Conservation (phyloP, 2,888 invertebrate genomes). For the Vesta saturnalis region DNA sequence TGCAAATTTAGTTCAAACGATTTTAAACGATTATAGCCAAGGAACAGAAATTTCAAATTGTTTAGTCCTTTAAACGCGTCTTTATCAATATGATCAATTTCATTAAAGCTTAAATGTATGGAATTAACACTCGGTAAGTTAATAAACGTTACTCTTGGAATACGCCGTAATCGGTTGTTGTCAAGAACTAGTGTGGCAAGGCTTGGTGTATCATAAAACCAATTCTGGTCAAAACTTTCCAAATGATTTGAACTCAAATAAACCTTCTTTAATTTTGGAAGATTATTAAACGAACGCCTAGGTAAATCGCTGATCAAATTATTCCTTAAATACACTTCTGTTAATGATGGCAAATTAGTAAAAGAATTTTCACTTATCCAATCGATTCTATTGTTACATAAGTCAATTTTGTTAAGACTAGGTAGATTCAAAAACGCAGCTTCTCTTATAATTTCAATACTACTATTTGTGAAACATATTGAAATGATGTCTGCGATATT, state of each 20-base stretch:
- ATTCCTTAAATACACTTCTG: not conserved
- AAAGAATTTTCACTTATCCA: conserved; percentile 16
- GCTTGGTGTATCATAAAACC: not conserved
- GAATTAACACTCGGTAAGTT: not conserved
- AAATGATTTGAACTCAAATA: not conserved
- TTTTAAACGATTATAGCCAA: not conserved
- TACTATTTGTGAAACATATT: not conserved
- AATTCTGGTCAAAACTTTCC: conserved; percentile 9
- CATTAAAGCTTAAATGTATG: not conserved
- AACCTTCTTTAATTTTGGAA: not conserved
- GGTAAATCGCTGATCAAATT: not conserved
- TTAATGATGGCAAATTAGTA: conserved; percentile 6
- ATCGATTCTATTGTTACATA: conserved; percentile 2
- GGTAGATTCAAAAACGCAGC: conserved; percentile 13
- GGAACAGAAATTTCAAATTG: not conserved
- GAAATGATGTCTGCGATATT: not conserved
- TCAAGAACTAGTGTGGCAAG: not conserved
- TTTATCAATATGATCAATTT: not conserved
- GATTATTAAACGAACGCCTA: not conserved
- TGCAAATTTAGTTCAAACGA: conserved; percentile 6
- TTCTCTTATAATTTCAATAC: conserved; percentile 14
- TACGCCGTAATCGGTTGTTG: not conserved
- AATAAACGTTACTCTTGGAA: not conserved
- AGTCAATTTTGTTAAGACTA: not conserved
- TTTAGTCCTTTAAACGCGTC: conserved; percentile 8